Evolutionary conservation across 2,113 vertebrate genomes (phyloP), one percentile per base, ranked within the genome.

Genomic region (mouse (Mus musculus)): DNA sequence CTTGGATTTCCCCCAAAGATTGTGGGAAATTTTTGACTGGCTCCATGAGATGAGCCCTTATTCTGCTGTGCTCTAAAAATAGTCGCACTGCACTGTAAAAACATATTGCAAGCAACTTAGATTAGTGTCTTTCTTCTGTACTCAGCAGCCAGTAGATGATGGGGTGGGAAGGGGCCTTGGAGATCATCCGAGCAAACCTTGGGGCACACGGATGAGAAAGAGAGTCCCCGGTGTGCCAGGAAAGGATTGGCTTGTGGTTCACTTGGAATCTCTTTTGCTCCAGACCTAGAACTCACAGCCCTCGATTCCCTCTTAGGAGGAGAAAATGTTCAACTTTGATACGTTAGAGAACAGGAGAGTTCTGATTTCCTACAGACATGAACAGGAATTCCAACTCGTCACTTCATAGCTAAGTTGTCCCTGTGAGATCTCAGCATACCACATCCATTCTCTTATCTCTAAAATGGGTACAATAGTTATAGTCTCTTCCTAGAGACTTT

Each of bases 21-120:
- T 98, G 96, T 96, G 96, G 97, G 97, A 98, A 14, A 33, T 97
- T 97, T 97, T 93, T 97, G 98, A 97, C 96, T 95, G 96, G 93
- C 93, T 93, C 85, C 94, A 63, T 97, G 94, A 98, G 97, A 96
- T 13, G 0, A 3, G 93, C 97, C 98, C 96, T 98, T 98, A 98
- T 98, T 96, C 97, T 94, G 98, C 96, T 67, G 95, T 95, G 96
- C 93, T 96, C 96, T 98, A 98, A 98, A 98, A 98, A 98, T 98
- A 98, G 98, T 98, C 96, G 93, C 91, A 72, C 90, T n/a, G 72
- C 93, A 93, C 90, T 71, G 26, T 89, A 86, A 89, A 96, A 76
- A 56, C 88, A 87, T 88, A 81, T 92, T 91, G 95, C 82, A 39
- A 97, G 90, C 89, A 86, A 97, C 94, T 98, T 95, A 88, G 82